A percentile compares a stretch with the other conserved stretches of the same genome.
Conservation (phyloP, 2,797 vertebrate genomes). For the Myotis findleyi region DNA sequence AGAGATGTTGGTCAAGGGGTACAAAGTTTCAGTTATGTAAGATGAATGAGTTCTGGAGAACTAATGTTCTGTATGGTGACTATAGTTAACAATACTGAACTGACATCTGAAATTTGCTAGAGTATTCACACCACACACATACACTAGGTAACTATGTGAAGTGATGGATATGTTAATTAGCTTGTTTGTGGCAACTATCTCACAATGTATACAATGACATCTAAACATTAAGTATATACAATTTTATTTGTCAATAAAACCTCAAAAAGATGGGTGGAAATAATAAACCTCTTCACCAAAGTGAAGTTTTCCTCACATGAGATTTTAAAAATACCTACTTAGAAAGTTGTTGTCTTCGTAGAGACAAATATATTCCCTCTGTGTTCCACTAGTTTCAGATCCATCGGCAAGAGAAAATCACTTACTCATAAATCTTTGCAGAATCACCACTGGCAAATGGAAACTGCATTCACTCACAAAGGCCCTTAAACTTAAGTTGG, state of each 20-base stretch:
- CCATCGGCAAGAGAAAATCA: constrained; percentile 11
- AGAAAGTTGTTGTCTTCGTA: background rate
- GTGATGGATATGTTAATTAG: background rate
- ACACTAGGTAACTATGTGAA: background rate
- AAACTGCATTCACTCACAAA: background rate
- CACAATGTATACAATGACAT: background rate
- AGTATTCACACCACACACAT: background rate
- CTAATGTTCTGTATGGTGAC: background rate
- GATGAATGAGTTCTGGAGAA: background rate
- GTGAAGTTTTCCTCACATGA: background rate
- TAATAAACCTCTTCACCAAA: constrained; percentile 15
- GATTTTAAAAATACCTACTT: background rate
- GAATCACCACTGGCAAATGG: background rate
- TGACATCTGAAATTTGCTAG: background rate
- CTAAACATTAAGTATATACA: background rate
- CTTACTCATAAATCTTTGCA: background rate
- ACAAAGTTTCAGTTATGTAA: background rate
- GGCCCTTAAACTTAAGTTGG: background rate
- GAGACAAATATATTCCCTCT: background rate
- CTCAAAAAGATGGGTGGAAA: background rate
- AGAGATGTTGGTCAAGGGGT: background rate
- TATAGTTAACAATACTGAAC: background rate
- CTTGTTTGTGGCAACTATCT: background rate
- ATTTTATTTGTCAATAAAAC: background rate
- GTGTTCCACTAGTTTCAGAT: constrained; percentile 11